Evolutionary conservation across 2,113 vertebrate genomes (phyloP).

Genomic region (Rhinogobius similis): DNA sequence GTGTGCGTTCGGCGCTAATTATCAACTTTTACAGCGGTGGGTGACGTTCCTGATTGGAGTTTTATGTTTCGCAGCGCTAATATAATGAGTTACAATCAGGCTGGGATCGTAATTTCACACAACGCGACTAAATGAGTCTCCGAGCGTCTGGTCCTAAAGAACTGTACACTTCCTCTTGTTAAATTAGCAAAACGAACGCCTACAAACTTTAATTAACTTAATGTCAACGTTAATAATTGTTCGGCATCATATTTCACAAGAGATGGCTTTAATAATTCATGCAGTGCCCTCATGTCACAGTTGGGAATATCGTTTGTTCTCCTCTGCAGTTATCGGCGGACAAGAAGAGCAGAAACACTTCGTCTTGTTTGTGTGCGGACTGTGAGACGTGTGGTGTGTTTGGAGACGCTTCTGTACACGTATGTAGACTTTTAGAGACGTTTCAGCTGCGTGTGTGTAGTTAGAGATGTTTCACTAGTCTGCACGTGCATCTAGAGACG

Average conservation of each 20-base stretch:
- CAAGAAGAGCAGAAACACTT: not conserved
- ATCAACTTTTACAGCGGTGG: not conserved
- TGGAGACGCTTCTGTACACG: too few species aligned
- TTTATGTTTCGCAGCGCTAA: constrained; percentile 9
- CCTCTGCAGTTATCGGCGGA: not conserved
- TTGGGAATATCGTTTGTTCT: not conserved
- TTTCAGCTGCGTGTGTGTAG: too few species aligned
- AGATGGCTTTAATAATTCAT: not conserved
- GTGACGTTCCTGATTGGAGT: constrained; percentile 2
- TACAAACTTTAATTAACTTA: constrained; percentile 14
- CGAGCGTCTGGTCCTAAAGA: not conserved
- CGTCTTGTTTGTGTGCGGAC: not conserved
- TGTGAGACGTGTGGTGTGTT: too few species aligned
- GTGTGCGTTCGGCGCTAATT: constrained; percentile 3
- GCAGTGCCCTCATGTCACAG: not conserved
- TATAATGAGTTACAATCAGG: constrained; percentile 12
- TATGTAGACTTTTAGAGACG: too few species aligned
- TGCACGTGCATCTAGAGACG: too few species aligned
- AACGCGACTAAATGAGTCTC: not conserved
- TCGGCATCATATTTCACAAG: not conserved
- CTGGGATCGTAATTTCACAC: constrained; percentile 5
- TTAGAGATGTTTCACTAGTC: too few species aligned
- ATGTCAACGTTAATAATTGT: constrained; percentile 12
- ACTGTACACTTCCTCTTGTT: not conserved
- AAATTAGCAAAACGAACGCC: constrained; percentile 6